Evolutionary conservation across 2,113 vertebrate genomes (phyloP).

Genomic region (Columba janthina): DNA sequence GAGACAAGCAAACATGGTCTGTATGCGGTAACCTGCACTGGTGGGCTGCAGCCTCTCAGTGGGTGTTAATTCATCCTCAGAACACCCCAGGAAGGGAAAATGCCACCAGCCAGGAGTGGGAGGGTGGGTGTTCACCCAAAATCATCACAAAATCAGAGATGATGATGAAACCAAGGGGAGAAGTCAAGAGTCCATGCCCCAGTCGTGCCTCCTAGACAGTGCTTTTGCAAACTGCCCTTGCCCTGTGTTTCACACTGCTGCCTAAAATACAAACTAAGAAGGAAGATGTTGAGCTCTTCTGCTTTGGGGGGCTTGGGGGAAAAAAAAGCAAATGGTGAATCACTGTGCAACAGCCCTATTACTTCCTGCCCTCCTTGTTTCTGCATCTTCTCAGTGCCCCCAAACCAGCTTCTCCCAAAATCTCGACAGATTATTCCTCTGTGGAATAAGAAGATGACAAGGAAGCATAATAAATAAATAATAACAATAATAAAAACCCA

Average conservation of each 20-base stretch:
- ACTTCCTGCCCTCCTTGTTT: not conserved
- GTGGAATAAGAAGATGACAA: not conserved
- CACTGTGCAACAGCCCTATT: not conserved
- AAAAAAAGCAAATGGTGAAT: not conserved
- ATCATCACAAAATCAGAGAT: not conserved
- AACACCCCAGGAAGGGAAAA: not conserved
- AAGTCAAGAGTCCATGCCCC: not conserved
- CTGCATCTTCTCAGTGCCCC: not conserved
- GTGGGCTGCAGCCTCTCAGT: not conserved
- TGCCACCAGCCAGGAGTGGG: not conserved
- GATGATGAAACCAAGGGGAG: not conserved
- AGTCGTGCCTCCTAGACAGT: rapidly evolving
- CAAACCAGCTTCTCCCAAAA: not conserved
- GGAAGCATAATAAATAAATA: not conserved
- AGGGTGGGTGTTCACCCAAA: not conserved
- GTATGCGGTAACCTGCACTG: not conserved
- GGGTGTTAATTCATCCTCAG: not conserved
- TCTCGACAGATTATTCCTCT: rapidly evolving
- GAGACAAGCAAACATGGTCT: not conserved
- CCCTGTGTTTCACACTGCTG: not conserved
- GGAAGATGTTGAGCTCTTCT: rapidly evolving
- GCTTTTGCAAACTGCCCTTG: not conserved
- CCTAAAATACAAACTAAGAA: not conserved
- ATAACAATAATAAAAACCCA: not conserved
- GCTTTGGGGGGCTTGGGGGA: not conserved